Percentiles rank a stretch among this genome's conserved stretches.
phyloP scores from a whole-genome alignment of 2,797 vertebrate species.

The Chrysocyon brachyurus region DNA sequence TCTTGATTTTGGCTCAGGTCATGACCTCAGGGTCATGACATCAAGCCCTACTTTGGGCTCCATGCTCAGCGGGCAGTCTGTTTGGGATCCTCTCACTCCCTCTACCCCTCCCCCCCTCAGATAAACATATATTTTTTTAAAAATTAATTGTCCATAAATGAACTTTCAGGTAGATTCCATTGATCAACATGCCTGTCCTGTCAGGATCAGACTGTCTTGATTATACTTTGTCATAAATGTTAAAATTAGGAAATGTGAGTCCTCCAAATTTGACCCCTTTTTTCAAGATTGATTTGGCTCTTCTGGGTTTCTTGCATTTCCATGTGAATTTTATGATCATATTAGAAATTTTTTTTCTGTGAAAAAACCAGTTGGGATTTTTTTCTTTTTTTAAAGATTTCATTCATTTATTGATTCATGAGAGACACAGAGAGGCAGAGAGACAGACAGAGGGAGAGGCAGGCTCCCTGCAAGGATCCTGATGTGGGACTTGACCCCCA shows the following conservation, averaged over 20 bases:
- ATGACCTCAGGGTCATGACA: background rate
- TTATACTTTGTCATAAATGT: background rate
- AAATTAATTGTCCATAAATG: background rate
- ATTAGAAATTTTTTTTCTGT: background rate
- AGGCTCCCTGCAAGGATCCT: too few species aligned
- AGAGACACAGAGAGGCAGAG: too few species aligned
- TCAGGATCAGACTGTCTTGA: background rate
- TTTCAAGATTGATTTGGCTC: background rate
- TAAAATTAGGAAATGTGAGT: background rate
- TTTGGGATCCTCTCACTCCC: background rate
- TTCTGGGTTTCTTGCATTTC: background rate
- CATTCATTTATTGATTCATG: too few species aligned
- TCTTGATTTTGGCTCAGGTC: background rate
- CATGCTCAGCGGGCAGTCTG: background rate
- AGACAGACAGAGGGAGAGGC: too few species aligned
- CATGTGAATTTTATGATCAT: constrained; percentile 8
- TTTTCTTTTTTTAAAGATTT: background rate
- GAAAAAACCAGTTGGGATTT: background rate
- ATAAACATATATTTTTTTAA: background rate
- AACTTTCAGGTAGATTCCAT: background rate
- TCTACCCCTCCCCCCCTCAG: background rate
- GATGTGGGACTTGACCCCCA: too few species aligned
- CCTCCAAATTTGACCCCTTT: background rate
- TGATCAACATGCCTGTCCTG: background rate
- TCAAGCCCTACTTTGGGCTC: background rate